Percentiles rank a stretch among this genome's conserved stretches.
These are phyloP conservation scores for Eucidaris tribuloides DNA, from an alignment of 35 echinoderm and acorn worm species.

Conservation along the genomic window DNA sequence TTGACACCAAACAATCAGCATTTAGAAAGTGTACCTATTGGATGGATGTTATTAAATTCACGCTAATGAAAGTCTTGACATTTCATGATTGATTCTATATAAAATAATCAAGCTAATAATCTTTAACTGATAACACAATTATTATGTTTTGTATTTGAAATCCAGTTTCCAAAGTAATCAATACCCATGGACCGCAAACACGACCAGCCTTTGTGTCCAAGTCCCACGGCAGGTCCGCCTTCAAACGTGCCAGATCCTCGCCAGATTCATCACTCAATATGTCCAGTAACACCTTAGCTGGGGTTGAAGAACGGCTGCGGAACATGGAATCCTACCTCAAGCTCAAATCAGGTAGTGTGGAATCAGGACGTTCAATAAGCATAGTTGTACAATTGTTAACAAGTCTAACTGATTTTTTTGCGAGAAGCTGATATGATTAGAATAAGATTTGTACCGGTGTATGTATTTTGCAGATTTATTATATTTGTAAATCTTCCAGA, in stretches of 20 bases:
- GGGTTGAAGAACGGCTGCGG: conserved; percentile 81
- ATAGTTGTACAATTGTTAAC: background rate
- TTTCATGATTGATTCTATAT: too few species aligned
- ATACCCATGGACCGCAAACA: conserved; percentile 81
- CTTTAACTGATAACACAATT: too few species aligned
- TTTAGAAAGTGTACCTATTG: background rate
- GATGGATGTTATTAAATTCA: background rate
- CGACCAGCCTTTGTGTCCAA: conserved; percentile 59
- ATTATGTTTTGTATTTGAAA: background rate
- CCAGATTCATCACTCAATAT: background rate
- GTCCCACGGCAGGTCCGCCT: background rate
- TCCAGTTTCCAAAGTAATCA: conserved; percentile 78
- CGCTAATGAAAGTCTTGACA: background rate
- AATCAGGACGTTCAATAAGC: background rate
- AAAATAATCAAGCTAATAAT: background rate
- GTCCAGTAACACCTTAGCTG: background rate
- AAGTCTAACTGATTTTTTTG: too few species aligned
- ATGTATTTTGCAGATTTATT: too few species aligned
- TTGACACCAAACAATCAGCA: background rate
- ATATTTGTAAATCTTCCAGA: too few species aligned
- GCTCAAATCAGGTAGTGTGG: conserved; percentile 42
- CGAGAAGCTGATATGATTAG: too few species aligned
- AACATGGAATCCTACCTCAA: conserved; percentile 90
- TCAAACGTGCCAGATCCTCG: background rate
- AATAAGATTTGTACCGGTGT: too few species aligned